Base-by-base conservation (phyloP, 1,140 invertebrate genomes). In the Lanistes nyassanus region DNA sequence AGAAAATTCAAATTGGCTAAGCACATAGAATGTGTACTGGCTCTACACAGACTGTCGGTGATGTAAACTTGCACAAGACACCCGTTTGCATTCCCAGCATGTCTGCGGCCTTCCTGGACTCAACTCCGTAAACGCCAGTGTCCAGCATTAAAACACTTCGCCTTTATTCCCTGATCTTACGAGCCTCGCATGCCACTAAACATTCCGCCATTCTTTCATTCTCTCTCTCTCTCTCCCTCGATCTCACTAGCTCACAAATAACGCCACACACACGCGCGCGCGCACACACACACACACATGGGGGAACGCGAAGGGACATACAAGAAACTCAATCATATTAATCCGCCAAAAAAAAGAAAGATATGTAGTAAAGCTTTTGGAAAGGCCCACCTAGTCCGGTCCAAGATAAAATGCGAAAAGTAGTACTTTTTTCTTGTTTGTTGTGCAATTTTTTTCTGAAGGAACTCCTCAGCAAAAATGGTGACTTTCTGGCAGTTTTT, bases 231-330 rank as follows among this genome's bases (percentile, higher is more conserved):
- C n/a, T n/a, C n/a, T n/a, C n/a, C n/a, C n/a, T n/a, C n/a, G n/a
- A n/a, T n/a, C 62, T 21, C 11, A 65, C 62, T 21, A 29, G 37
- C 34, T 16, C 34, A 67, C 65, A 67, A 34, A 67, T 13, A 67
- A 34, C 37, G 34, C 37, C 34, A 67, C 65, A 42, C 65, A 67
- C 34, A 42, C 65, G 39, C 65, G 26, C 65, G 23, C 39, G 26
- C 34, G 39, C 65, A 42, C 62, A 65, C 62, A 36, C 62, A 65
- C 62, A 65, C 62, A 65, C 62, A 65, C 62, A 36, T 31, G 11
- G 11, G n/a, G 11, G 26, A 34, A 23, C 62, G 26, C 62, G 11
- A 2, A 37, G n/a, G n/a, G n/a, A n/a, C n/a, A n/a, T n/a, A n/a
- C n/a, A n/a, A n/a, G n/a, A n/a, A n/a, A n/a, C n/a, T n/a, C n/a